Percentiles rank a stretch among this genome's conserved stretches.
These are phyloP conservation scores for Eupithecia centaureata DNA, from an alignment of 2,888 invertebrate species.

Conservation along the genomic window DNA sequence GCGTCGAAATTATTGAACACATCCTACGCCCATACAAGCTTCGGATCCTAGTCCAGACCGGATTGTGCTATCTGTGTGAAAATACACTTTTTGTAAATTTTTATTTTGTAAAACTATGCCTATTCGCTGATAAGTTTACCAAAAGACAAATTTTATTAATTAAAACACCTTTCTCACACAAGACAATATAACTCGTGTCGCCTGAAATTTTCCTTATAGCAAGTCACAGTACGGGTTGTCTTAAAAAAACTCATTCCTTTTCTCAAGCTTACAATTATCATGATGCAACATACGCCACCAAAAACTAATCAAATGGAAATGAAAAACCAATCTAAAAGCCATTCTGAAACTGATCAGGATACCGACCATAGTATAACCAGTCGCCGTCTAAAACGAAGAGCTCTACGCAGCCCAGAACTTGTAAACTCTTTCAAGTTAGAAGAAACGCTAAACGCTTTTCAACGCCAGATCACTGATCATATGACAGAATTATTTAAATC, in stretches of 20 bases:
- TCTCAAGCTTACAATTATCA: neutral
- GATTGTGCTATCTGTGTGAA: neutral
- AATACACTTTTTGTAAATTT: neutral
- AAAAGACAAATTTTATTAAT: neutral
- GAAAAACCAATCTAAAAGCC: too few relatives aligned
- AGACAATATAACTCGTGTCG: neutral
- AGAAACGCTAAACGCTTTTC: too few relatives aligned
- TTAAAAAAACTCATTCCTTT: neutral
- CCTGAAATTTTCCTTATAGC: neutral
- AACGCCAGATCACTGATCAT: too few relatives aligned
- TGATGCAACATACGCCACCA: too few relatives aligned
- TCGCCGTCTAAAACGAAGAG: too few relatives aligned
- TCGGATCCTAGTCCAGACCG: neutral
- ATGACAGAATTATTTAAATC: too few relatives aligned
- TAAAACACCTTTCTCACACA: too few relatives aligned
- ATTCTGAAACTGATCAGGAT: too few relatives aligned
- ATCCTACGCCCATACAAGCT: neutral
- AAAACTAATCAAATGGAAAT: too few relatives aligned
- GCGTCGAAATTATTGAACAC: neutral
- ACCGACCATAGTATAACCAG: too few relatives aligned
- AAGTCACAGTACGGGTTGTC: neutral
- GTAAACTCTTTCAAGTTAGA: too few relatives aligned
- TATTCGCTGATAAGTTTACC: neutral
- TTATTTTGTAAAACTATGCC: neutral
- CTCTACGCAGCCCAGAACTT: too few relatives aligned